Evolutionary conservation across 2,113 vertebrate genomes (phyloP).

Genomic region (Callorhinus ursinus): DNA sequence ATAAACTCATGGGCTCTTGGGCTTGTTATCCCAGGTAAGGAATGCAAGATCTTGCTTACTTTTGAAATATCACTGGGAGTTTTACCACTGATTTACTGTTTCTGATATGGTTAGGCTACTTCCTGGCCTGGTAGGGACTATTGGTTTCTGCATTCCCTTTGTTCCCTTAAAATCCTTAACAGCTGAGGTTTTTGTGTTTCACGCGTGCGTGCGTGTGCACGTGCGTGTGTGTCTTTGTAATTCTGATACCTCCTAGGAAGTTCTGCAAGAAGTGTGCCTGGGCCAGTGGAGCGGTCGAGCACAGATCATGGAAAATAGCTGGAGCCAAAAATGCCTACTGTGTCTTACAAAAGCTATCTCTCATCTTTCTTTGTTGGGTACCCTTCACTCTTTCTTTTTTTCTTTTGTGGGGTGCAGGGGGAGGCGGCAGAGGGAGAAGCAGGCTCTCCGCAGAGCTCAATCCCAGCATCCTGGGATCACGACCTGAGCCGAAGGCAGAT

Average conservation of each 20-base stretch:
- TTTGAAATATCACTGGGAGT: background rate
- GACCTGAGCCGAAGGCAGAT: too few species aligned
- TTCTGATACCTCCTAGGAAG: background rate
- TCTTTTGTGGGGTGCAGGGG: too few species aligned
- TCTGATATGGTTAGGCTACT: background rate
- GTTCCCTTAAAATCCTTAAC: background rate
- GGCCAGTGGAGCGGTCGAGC: background rate
- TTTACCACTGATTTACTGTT: background rate
- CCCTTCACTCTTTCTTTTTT: background rate
- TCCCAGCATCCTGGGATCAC: too few species aligned
- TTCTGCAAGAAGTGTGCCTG: background rate
- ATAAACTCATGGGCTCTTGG: background rate
- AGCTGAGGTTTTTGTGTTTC: background rate
- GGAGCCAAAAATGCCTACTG: background rate
- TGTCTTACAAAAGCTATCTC: background rate
- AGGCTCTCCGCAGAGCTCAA: too few species aligned
- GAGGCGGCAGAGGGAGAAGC: too few species aligned
- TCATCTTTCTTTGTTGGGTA: background rate
- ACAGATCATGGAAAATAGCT: background rate
- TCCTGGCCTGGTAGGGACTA: background rate
- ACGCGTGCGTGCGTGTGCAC: background rate
- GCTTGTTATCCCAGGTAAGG: background rate
- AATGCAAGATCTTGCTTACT: background rate
- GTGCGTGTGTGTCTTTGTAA: background rate
- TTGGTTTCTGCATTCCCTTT: background rate